A percentile compares a stretch with the other conserved stretches of the same genome.
Conservation (phyloP, 2,797 vertebrate genomes). For the Lerista edwardsae region DNA sequence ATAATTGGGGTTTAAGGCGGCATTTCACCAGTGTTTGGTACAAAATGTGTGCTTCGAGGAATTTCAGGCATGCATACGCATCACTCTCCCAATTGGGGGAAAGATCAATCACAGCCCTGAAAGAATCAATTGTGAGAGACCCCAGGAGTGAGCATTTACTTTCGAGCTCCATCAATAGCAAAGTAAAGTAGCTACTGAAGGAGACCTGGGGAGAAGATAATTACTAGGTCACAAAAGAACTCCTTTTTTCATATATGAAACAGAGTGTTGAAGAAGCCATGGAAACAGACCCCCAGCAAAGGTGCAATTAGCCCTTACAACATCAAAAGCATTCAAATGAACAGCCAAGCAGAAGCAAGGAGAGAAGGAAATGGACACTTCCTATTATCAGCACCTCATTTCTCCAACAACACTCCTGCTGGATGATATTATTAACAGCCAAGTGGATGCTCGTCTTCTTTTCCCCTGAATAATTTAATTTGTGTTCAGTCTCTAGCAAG, state of each 20-base stretch:
- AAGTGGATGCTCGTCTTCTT: neutral
- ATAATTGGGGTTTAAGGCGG: slow-evolving; percentile 10
- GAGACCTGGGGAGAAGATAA: slow-evolving; percentile 34
- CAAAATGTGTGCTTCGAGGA: neutral
- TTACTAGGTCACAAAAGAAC: slow-evolving; percentile 25
- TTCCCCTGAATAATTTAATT: neutral
- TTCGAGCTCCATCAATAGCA: slow-evolving; percentile 18
- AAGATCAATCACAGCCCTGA: slow-evolving; percentile 30
- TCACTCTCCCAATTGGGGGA: slow-evolving; percentile 10
- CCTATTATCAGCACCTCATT: neutral
- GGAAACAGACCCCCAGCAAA: neutral
- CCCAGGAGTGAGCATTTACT: slow-evolving; percentile 21
- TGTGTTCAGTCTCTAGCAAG: neutral
- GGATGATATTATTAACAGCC: neutral
- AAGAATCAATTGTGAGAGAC: slow-evolving; percentile 23
- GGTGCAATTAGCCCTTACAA: slow-evolving; percentile 11
- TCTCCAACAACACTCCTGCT: neutral
- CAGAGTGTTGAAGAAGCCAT: neutral
- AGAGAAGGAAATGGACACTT: neutral
- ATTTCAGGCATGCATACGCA: slow-evolving; percentile 17
- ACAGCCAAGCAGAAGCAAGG: slow-evolving; percentile 13
- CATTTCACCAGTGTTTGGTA: neutral
- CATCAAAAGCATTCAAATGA: slow-evolving; percentile 31
- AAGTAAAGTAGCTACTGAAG: slow-evolving; percentile 20
- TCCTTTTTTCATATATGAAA: slow-evolving; percentile 15